Conservation (phyloP, 2,888 invertebrate genomes). For the Lepidonotus clava region DNA sequence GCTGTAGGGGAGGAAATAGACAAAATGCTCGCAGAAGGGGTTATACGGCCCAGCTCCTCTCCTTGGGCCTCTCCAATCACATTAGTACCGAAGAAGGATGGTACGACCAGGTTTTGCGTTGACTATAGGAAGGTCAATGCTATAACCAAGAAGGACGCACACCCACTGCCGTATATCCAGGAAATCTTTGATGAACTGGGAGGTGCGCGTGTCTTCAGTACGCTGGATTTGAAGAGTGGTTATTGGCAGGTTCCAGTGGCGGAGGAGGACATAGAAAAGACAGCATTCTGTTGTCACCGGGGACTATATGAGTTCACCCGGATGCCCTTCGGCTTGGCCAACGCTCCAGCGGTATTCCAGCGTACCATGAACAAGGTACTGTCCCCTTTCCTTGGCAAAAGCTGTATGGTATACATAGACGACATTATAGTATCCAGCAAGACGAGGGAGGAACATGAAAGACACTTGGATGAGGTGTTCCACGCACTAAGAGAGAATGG, state of each 20-base stretch:
- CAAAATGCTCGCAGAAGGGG: conserved; percentile 38
- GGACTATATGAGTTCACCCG: conserved; percentile 61
- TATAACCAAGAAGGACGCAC: conserved; percentile 45
- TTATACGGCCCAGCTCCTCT: conserved; percentile 17
- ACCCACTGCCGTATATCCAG: conserved; percentile 56
- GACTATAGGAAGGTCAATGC: conserved; percentile 53
- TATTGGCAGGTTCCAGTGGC: conserved; percentile 64
- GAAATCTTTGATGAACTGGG: conserved; percentile 60
- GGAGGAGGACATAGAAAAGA: conserved; percentile 52
- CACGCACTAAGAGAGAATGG: background rate
- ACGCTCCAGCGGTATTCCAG: conserved; percentile 56
- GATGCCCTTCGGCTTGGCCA: conserved; percentile 58
- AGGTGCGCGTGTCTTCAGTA: conserved; percentile 60
- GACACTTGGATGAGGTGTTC: conserved; percentile 34
- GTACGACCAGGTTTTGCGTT: conserved; percentile 38
- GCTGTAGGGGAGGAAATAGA: conserved; percentile 31
- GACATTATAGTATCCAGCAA: conserved; percentile 54
- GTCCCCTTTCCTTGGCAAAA: background rate
- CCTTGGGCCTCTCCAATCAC: conserved; percentile 56
- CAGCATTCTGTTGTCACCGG: conserved; percentile 61
- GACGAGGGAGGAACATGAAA: conserved; percentile 33
- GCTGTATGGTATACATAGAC: conserved; percentile 56
- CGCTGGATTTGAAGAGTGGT: conserved; percentile 63
- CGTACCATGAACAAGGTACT: conserved; percentile 58
- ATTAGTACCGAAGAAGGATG: conserved; percentile 55